Evolutionary conservation across 2,113 vertebrate genomes (phyloP).

Genomic region (Malurus elegans): DNA sequence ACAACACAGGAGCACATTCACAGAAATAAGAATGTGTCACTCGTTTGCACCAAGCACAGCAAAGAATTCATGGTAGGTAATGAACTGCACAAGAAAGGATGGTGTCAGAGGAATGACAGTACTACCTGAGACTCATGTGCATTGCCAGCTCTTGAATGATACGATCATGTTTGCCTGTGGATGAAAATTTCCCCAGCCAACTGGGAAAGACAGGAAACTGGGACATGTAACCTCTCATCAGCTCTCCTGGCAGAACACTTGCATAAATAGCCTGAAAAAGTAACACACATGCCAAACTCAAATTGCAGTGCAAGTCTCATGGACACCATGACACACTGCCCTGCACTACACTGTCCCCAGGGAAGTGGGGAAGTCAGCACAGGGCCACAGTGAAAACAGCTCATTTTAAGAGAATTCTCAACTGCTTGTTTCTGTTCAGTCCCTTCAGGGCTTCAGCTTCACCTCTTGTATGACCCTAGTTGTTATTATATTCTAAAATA

Average conservation of each 20-base stretch:
- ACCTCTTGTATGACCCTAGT: not conserved
- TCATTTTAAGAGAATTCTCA: not conserved
- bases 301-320: not conserved
- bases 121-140: slow-evolving; percentile 92
- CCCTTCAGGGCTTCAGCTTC: not conserved
- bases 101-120: not conserved
- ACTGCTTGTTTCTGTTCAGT: not conserved
- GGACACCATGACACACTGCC: not conserved
- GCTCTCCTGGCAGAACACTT: slow-evolving; percentile 93
- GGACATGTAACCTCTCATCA: slow-evolving; percentile 94
- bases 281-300: not conserved
- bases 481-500: not conserved
- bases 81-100: not conserved
- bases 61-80: not conserved
- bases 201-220: slow-evolving; percentile 93
- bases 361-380: not conserved
- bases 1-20: fast-evolving
- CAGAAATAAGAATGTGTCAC: fast-evolving
- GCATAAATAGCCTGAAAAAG: slow-evolving; percentile 88
- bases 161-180: slow-evolving; percentile 85
- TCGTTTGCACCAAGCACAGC: not conserved
- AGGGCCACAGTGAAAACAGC: not conserved
- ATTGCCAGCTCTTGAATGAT: slow-evolving; percentile 88
- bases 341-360: not conserved
- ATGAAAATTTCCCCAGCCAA: slow-evolving; percentile 94